Evolutionary conservation across 2,797 vertebrate species (phyloP), one percentile per base, ranked within the genome.

Genomic region (Agapornis canus): DNA sequence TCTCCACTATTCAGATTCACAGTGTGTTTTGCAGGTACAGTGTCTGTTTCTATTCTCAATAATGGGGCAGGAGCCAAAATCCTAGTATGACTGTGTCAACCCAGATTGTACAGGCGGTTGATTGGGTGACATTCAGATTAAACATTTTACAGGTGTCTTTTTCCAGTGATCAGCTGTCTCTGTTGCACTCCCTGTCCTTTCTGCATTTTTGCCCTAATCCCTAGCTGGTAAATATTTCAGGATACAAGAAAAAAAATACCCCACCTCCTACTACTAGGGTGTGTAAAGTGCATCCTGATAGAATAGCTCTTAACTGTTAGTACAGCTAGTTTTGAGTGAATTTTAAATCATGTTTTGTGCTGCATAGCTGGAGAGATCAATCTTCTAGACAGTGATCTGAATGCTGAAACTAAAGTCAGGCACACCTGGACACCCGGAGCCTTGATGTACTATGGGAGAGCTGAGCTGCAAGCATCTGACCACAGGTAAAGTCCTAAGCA

Each of bases 401-500:
- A 89, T 23, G 47, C 47, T 9, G 94, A 96, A 77, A 66, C 76
- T 73, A 96, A 92, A 73, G 71, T 97, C 82, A 97, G 81, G 40
- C 98, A 98, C 37, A 96, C 96, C 42, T 98, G 98, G 98, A 98
- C 97, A 22, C 98, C 98, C 3, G 98, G 98, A 32, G 97, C 93
- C 49, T 97, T 98, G 94, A 97, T 97, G 95, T 98, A 98, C 83
- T 98, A 98, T 2, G 98, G 98, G 71, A 98, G 98, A 61, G 98
- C 98, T 0, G 98, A 98, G 79, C 97, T 98, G 8, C 98, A 98
- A 48, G 97, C 98, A 0, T 98, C 98, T 23, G 98, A 98, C 83
- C 98, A 98, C 97, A 98, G 98, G 98, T 98, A 95, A 92, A 6
- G 22, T 52, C 64, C 71, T 84, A 48, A 31, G 26, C 43, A 79